Evolutionary conservation across 2,888 invertebrate species (phyloP), one percentile per base, ranked within the genome.

Genomic region (Drosophila limbata): DNA sequence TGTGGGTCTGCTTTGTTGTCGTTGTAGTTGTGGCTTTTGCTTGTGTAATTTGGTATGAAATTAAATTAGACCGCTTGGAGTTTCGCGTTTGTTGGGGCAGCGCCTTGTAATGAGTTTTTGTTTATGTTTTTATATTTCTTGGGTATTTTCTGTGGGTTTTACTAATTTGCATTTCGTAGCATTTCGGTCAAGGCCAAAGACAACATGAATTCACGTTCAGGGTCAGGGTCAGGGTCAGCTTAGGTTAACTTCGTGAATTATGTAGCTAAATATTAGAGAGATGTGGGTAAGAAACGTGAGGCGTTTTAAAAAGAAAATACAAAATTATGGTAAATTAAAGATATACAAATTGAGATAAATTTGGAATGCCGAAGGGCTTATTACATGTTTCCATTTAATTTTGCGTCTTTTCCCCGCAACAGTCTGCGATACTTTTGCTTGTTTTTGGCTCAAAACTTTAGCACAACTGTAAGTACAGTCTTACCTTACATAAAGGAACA

Each of bases 131-230:
- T 37, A 10, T 19, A 45, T 63, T 70, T 69, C 62, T 63, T 67
- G 17, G 56, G 57, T 56, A 55, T 62, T 60, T 51, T 39, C 59
- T 50, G 45, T 40, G 79, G 64, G 64, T 69, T 67, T 56, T 69
- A 79, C 84, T 84, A 85, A 85, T 88, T 86, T 88, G 82, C 86
- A 88, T 86, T 81, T 75, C 59, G 89, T 86, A 84, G 77, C 84
- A 88, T 86, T 79, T 75, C 65, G 89, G 87, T 88, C 88, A 89
- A 88, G 90, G 90, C 76, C 85, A 80, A 73, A 71, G 77, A 53
- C 73, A 77, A 81, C 59, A 77, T 73, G 64, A 75, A 80, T 79
- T 83, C 42, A 47, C 15, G 65, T 50, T 78, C 80, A 74, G 75
- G 78, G 81, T 81, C 87, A 74, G 75, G 78, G 81, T 81, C 87